These are phyloP conservation scores for Hipposideros armiger DNA, from an alignment of 2,113 vertebrate genomes.

Conservation along the genomic window DNA sequence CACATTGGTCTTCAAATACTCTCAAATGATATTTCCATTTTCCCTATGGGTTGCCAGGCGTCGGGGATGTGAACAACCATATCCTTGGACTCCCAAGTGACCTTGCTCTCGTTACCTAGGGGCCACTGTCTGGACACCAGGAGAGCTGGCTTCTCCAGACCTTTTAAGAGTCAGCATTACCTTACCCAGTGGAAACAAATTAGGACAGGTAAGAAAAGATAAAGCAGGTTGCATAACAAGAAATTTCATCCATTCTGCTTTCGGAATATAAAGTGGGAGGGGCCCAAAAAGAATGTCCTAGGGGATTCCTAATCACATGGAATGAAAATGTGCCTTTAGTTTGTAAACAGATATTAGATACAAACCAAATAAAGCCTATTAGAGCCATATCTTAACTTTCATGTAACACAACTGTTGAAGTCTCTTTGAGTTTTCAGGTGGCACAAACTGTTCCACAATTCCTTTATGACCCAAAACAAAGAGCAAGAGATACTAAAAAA, in stretches of 20 bases:
- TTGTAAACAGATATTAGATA: background rate
- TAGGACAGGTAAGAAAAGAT: background rate
- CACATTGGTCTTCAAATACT: background rate
- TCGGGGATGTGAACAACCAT: background rate
- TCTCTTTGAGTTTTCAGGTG: background rate
- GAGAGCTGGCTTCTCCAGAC: background rate
- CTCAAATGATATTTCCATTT: background rate
- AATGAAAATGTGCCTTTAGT: background rate
- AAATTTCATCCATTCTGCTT: background rate
- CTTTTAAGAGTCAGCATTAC: background rate
- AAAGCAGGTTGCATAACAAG: background rate
- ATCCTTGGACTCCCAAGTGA: background rate
- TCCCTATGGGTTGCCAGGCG: background rate
- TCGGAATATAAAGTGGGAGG: background rate
- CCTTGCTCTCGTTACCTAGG: background rate
- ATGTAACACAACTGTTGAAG: background rate
- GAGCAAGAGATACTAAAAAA: background rate
- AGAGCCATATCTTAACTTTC: background rate
- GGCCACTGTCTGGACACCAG: background rate
- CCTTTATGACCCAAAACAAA: constrained; percentile 15
- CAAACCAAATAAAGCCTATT: background rate
- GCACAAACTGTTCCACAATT: background rate
- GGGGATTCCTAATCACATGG: background rate
- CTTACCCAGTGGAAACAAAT: background rate
- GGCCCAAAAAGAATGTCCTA: background rate